Evolutionary conservation across 2,888 invertebrate genomes (phyloP).

Genomic region (Balanococcus diminutus): DNA sequence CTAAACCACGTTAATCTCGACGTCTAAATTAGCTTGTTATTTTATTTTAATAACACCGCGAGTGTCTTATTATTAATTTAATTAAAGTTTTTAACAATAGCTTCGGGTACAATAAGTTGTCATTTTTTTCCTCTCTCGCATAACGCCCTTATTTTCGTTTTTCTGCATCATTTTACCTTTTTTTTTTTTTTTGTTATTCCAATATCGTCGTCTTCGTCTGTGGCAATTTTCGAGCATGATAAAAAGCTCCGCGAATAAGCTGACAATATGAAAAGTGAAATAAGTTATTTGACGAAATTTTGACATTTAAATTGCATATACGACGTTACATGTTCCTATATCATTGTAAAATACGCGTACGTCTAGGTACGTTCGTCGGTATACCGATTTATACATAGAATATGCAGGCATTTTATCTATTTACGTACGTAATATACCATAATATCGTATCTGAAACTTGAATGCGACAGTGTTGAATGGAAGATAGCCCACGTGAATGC

Average conservation of each 20-base stretch:
- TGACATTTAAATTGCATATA: constrained; percentile 17
- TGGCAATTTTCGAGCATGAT: not conserved
- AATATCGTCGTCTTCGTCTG: not conserved
- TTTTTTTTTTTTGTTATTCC: not conserved
- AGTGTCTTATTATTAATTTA: constrained; percentile 13
- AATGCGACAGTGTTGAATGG: not conserved
- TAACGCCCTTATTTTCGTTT: not conserved
- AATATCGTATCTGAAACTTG: not conserved
- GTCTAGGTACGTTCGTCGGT: not conserved
- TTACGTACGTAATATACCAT: not conserved
- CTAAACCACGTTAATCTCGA: constrained; percentile 2
- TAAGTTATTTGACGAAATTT: not conserved
- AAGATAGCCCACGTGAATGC: not conserved
- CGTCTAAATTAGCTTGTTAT: constrained; percentile 7
- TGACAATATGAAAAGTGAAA: not conserved
- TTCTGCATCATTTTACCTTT: not conserved
- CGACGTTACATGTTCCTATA: not conserved
- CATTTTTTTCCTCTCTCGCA: not conserved
- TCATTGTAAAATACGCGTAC: not conserved
- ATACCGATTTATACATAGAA: not conserved
- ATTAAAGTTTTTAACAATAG: not conserved
- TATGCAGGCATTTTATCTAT: not conserved
- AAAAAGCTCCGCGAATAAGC: not conserved
- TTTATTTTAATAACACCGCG: not conserved
- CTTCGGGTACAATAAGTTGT: not conserved